A percentile compares a stretch with the other conserved stretches of the same genome.
phyloP scores from a whole-genome alignment of 2,797 vertebrate genomes.

The Monodelphis domestica region DNA sequence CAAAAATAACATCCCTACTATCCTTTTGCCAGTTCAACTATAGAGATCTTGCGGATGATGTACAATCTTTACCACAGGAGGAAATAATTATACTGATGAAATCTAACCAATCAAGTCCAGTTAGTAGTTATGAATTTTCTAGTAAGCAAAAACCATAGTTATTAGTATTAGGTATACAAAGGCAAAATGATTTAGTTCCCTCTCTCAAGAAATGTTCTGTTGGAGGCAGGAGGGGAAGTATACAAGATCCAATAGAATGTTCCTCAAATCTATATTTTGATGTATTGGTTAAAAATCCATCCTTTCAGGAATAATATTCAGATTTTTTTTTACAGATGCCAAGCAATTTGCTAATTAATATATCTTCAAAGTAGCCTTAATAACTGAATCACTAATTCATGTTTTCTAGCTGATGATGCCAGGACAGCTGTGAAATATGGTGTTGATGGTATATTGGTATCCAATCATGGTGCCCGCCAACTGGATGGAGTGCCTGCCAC shows the following conservation, averaged over 20 bases:
- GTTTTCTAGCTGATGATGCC: conserved; percentile 90
- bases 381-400: background rate
- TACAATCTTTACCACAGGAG: background rate
- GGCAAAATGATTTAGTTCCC: background rate
- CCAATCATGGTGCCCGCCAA: conserved; percentile 93
- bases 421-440: conserved; percentile 88
- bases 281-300: background rate
- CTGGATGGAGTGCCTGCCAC: conserved; percentile 93
- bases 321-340: background rate
- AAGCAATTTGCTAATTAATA: background rate
- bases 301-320: background rate
- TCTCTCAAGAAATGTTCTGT: background rate
- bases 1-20: background rate
- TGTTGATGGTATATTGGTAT: conserved; percentile 91
- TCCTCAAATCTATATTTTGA: background rate
- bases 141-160: background rate
- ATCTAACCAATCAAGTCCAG: background rate
- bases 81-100: background rate
- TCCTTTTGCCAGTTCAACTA: conserved; percentile 81
- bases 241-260: background rate
- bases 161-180: background rate
- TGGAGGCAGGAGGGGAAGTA: background rate
- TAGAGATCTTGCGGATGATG: background rate
- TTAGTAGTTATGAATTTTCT: background rate
- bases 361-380: background rate